Conservation (phyloP, 2,888 invertebrate species). For the Drosophila birchii region DNA sequence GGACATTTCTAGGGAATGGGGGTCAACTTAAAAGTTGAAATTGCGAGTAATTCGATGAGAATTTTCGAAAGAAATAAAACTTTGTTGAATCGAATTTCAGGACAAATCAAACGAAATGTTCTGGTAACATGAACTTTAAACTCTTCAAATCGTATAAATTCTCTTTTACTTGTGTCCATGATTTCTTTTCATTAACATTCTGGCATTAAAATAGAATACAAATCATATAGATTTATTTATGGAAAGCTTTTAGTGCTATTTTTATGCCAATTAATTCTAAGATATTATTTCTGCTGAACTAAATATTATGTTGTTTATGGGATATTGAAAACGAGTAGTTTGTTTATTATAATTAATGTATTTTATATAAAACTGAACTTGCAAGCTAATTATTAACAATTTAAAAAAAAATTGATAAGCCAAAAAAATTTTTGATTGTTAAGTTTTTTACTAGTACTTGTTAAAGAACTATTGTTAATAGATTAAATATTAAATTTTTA, state of each 20-base stretch:
- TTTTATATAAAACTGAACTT: neutral
- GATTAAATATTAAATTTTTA: no score
- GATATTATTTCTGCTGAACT: neutral
- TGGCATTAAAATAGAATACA: neutral
- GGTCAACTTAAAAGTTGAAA: slow-evolving; percentile 6
- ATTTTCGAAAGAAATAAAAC: neutral
- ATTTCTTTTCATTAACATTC: slow-evolving; percentile 2
- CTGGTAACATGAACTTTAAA: neutral
- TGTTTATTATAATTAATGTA: neutral
- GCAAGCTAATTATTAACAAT: neutral
- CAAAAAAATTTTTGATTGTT: neutral
- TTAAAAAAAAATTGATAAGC: neutral
- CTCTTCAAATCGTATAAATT: neutral
- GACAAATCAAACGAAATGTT: neutral
- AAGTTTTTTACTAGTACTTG: no score
- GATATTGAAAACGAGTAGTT: neutral
- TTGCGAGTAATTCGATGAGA: neutral
- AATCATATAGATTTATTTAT: slow-evolving; percentile 2
- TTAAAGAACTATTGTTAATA: neutral
- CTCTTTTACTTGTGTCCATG: neutral
- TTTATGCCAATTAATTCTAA: neutral
- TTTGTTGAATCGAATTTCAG: neutral
- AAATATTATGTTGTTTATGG: no score
- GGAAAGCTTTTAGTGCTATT: neutral
- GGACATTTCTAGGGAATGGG: slow-evolving; percentile 1